Conservation (phyloP, 2,888 invertebrate genomes). For the Pyralis farinalis region DNA sequence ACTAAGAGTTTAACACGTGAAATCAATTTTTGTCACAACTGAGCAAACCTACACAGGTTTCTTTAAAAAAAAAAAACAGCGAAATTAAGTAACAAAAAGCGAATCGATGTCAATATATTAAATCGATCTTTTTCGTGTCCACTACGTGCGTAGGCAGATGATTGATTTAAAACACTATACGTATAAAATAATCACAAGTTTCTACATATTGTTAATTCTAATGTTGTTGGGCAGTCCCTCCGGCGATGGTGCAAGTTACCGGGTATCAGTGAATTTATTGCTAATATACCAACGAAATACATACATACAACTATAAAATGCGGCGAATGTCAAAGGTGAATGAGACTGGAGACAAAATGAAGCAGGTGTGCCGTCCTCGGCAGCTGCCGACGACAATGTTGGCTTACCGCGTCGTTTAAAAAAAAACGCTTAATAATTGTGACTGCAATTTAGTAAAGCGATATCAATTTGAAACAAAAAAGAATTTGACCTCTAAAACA, state of each 20-base stretch:
- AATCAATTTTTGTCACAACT: too few species aligned
- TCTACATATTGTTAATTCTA: too few species aligned
- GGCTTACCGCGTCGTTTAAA: conserved; percentile 24
- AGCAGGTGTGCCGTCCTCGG: conserved; percentile 49
- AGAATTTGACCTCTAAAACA: conserved; percentile 15
- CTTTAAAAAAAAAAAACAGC: too few species aligned
- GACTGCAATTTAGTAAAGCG: conserved; percentile 27
- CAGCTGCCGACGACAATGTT: conserved; percentile 43
- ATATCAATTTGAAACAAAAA: conserved; percentile 17
- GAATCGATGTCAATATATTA: too few species aligned
- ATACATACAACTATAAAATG: conserved; percentile 20
- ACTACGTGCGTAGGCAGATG: conserved; percentile 8
- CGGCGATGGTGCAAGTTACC: conserved; percentile 1
- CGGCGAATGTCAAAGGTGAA: conserved; percentile 68
- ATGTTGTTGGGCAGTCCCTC: neutral
- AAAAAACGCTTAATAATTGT: conserved; percentile 32
- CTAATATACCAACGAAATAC: conserved; percentile 9
- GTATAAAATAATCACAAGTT: neutral
- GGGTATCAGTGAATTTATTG: conserved; percentile 13
- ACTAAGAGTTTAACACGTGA: too few species aligned
- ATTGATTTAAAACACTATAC: conserved; percentile 9
- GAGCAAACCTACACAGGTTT: too few species aligned
- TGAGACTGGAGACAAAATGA: conserved; percentile 34
- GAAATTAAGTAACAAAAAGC: too few species aligned
- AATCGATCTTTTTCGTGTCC: neutral